A percentile compares a stretch with the other conserved stretches of the same genome.
Evolutionary conservation across 2,113 vertebrate genomes (phyloP).

Genomic region (Megaptera novaeangliae): DNA sequence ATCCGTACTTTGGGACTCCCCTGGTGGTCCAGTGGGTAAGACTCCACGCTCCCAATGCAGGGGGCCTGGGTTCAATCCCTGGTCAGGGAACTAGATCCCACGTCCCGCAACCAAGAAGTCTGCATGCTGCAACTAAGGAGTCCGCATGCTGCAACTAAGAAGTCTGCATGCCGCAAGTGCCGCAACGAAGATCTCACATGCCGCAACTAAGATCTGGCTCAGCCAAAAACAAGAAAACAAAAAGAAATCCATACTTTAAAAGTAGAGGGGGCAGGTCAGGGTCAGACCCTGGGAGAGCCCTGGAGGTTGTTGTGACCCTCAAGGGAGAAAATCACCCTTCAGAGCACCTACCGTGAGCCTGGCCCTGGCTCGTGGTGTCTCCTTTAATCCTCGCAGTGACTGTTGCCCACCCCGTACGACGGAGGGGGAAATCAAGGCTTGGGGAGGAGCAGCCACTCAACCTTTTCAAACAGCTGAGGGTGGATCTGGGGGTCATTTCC

Average conservation of each 20-base stretch:
- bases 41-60: too few relatives aligned
- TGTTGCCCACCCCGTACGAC: not conserved
- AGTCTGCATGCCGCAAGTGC: too few relatives aligned
- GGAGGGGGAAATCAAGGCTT: not conserved
- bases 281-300: not conserved
- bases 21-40: not conserved
- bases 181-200: too few relatives aligned
- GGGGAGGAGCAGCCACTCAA: too few relatives aligned
- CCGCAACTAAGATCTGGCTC: not conserved
- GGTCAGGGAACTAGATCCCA: not conserved
- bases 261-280: not conserved
- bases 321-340: fast-evolving
- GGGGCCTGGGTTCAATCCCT: not conserved
- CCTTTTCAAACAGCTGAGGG: not conserved
- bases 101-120: not conserved
- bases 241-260: not conserved
- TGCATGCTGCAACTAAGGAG: too few relatives aligned
- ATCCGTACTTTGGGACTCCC: not conserved
- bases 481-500: not conserved
- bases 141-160: too few relatives aligned
- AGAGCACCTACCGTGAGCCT: not conserved
- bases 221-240: not conserved
- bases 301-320: not conserved
- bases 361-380: not conserved
- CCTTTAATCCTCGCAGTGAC: not conserved